Evolutionary conservation across 2,888 invertebrate species (phyloP), one percentile per base, ranked within the genome.

Genomic region (Cybosia mesomella): DNA sequence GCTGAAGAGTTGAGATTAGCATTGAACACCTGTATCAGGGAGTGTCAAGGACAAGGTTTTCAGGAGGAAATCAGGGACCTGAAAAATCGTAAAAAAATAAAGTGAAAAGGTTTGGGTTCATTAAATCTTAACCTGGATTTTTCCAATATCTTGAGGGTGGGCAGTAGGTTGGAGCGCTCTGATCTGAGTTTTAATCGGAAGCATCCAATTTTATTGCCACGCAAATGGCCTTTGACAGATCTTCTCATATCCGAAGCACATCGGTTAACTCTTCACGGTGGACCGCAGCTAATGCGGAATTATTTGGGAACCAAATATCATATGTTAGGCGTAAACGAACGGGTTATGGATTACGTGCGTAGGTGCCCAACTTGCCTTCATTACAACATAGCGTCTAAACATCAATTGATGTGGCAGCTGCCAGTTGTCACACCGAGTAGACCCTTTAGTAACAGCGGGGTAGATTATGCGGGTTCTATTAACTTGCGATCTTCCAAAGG

Each of bases 361-460:
- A 55, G 21, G n/a, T 55, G 55, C 22, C 21, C 21, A 18, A 21
- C 21, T 21, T 55, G 55, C n/a, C 7, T 55, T 10, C 55, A 24
- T 13, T 58, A 74, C 34, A 22, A 53, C 54, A 58, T 49, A 15
- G 39, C 61, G n/a, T 58, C 54, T 2, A 57, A 34, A 54, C 58
- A 68, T 10, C 76, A 54, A 43, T 39, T 75, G 2, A 81, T 80
- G 79, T 77, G 75, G 1, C 69, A 73, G 18, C 54, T 73, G 18
- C 79, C 63, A 32, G 10, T 34, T 34, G 49, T 22, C 5, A 53
- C 21, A 54, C 53, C 63, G 11, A 34, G 54, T 54, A 54, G 54
- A n/a, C 54, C 54, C 1, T 54, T 54, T 21, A 54, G 54, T 5
- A 54, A 21, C n/a, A 54, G 54, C 9, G 54, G 54, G 7, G 54